Evolutionary conservation across 2,888 invertebrate genomes (phyloP).

Genomic region (Sussaba pulchella): DNA sequence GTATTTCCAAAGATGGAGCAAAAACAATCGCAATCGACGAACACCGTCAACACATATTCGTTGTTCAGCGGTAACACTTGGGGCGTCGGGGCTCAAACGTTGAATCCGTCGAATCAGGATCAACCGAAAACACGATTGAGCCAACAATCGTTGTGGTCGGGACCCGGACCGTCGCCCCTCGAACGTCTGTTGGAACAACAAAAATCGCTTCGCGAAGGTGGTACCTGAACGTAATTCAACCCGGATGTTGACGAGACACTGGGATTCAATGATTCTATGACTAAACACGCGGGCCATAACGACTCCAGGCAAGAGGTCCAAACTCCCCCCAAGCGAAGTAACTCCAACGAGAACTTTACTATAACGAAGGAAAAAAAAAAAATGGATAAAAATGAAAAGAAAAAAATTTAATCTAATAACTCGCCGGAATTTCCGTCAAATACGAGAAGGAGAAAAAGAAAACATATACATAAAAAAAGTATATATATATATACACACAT

Average conservation of each 20-base stretch:
- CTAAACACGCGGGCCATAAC: conserved; percentile 68
- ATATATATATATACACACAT: conserved; percentile 53
- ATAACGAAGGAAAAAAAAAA: conserved; percentile 48
- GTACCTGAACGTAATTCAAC: conserved; percentile 80
- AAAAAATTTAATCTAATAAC: conserved; percentile 48
- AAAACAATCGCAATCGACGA: conserved; percentile 81
- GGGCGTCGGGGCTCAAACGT: conserved; percentile 73
- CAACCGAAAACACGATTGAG: conserved; percentile 76
- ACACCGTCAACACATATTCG: conserved; percentile 85
- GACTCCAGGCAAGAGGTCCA: conserved; percentile 69
- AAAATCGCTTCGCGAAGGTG: conserved; percentile 87
- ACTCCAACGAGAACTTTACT: conserved; percentile 51
- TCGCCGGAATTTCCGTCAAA: conserved; percentile 60
- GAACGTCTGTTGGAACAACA: conserved; percentile 93
- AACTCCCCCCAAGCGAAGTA: conserved; percentile 35
- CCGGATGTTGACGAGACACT: conserved; percentile 72
- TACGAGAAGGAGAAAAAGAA: conserved; percentile 18
- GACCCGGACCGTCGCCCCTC: conserved; percentile 91
- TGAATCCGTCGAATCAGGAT: conserved; percentile 74
- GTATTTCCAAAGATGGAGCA: conserved; percentile 78
- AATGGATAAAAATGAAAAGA: background rate
- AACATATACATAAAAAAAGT: conserved; percentile 54
- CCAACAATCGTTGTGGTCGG: conserved; percentile 91
- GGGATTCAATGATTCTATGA: conserved; percentile 67
- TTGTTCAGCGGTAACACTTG: conserved; percentile 85